phyloP scores from a whole-genome alignment of 2,113 vertebrate species.

The Lanius collurio region DNA sequence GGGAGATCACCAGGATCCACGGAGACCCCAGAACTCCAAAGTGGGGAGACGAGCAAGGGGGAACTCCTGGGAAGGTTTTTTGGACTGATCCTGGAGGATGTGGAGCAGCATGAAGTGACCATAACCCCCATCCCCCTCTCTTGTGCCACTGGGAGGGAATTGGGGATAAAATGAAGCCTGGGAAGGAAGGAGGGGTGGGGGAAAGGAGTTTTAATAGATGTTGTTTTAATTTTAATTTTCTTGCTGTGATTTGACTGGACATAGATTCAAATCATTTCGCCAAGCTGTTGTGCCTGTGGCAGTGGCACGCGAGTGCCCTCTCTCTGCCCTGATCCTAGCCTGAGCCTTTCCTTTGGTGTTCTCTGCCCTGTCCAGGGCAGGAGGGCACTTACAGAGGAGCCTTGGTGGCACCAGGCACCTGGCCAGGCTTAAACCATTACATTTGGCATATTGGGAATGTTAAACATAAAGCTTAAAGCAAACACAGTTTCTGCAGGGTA shows the following conservation, averaged over 20 bases:
- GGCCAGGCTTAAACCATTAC: not conserved
- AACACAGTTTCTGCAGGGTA: not conserved
- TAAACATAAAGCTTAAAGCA: not conserved
- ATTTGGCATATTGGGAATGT: not conserved
- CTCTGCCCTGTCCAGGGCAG: not conserved
- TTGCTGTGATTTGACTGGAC: not conserved
- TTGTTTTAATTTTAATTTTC: not conserved
- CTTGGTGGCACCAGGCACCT: not conserved
- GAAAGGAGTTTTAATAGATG: not conserved
- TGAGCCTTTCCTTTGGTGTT: not conserved
- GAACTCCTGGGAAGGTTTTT: not conserved
- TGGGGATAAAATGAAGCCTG: not conserved
- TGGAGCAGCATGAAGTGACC: not conserved
- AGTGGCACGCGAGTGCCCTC: not conserved
- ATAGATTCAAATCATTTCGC: not conserved
- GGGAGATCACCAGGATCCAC: too few species aligned
- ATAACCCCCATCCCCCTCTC: not conserved
- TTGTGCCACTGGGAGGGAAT: rapidly evolving
- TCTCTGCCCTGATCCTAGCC: not conserved
- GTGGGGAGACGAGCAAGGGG: not conserved
- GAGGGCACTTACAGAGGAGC: not conserved
- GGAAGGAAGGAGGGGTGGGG: not conserved
- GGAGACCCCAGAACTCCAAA: not conserved
- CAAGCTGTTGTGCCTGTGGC: not conserved
- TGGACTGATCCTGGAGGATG: not conserved